Evolutionary conservation across 2,113 vertebrate genomes (phyloP).

Genomic region (Crotophaga sulcirostris): DNA sequence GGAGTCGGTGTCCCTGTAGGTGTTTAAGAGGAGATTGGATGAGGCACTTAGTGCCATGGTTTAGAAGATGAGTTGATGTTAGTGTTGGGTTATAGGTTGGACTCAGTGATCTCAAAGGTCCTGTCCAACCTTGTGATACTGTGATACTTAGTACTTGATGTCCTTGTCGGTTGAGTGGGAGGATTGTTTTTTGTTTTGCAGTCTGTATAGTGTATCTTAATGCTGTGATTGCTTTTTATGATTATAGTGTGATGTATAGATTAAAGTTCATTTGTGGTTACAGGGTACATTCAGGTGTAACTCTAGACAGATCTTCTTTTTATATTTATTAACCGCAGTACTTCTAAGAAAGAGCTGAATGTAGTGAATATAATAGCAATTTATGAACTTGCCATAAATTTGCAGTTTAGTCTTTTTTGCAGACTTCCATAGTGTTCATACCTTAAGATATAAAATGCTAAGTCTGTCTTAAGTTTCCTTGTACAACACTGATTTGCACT

Average conservation of each 20-base stretch:
- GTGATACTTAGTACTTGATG: too few relatives aligned
- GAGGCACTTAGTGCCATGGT: too few relatives aligned
- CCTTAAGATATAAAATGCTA: neutral
- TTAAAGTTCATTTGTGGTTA: neutral
- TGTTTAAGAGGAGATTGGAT: too few relatives aligned
- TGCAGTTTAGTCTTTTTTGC: neutral
- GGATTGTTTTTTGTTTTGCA: neutral
- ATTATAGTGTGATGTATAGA: neutral
- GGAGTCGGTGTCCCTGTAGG: too few relatives aligned
- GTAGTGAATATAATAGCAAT: neutral
- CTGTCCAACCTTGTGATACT: too few relatives aligned
- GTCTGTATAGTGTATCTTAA: neutral
- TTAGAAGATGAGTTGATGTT: too few relatives aligned
- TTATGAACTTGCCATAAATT: neutral
- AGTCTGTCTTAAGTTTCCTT: neutral
- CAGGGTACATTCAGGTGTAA: neutral
- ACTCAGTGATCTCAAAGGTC: too few relatives aligned
- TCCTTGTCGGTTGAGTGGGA: neutral
- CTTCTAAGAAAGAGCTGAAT: neutral
- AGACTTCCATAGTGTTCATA: neutral
- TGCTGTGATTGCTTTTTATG: neutral
- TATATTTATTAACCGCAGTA: neutral
- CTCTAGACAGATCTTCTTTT: neutral
- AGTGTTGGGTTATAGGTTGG: too few relatives aligned
- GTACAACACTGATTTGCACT: neutral